These are phyloP conservation scores for Meriones psammophilus DNA, from an alignment of 2,797 vertebrate genomes.

Conservation along the genomic window DNA sequence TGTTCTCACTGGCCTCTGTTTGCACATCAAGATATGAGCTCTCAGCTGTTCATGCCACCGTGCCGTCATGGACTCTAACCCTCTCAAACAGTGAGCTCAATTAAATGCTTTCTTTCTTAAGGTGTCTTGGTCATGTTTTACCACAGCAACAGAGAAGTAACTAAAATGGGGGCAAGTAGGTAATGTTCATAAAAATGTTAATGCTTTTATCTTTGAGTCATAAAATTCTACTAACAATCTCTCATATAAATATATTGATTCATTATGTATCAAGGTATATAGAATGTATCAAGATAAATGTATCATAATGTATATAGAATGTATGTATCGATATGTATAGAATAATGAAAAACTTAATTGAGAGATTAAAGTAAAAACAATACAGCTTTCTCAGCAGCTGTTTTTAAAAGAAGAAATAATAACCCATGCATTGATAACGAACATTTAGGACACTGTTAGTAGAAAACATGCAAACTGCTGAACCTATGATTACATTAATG, in stretches of 20 bases:
- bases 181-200: constrained; percentile 47
- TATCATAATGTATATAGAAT: no score
- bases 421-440: background rate
- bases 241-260: constrained; percentile 44
- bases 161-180: background rate
- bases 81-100: background rate
- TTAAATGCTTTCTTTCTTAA: background rate
- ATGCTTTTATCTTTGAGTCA: constrained; percentile 35
- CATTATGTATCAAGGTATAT: background rate
- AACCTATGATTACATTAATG: background rate
- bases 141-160: background rate
- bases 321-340: constrained; percentile 15
- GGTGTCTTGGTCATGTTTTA: background rate
- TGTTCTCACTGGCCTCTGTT: background rate
- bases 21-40: background rate
- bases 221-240: constrained; percentile 61
- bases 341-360: constrained; percentile 47
- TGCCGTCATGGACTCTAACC: background rate
- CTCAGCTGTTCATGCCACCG: background rate
- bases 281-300: constrained; percentile 18
- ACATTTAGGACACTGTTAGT: constrained; percentile 23
- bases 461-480: constrained; percentile 51
- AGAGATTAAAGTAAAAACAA: background rate
- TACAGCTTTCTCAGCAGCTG: no score
- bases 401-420: background rate